Percentiles rank a stretch among this genome's conserved stretches.
Evolutionary conservation across 2,888 invertebrate genomes (phyloP).

Genomic region (Odontocolon sp.): DNA sequence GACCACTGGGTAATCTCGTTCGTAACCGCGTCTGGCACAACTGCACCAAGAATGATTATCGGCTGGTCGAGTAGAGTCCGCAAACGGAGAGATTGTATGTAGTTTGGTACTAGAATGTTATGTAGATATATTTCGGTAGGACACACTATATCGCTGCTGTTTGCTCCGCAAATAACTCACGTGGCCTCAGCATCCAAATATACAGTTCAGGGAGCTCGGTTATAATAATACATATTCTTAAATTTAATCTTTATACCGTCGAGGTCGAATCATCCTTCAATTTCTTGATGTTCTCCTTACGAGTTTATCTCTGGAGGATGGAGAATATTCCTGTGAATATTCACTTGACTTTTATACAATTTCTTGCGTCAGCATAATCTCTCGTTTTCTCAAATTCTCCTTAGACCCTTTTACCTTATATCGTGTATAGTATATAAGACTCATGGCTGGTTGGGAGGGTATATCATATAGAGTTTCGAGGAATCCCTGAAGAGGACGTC

Average conservation of each 20-base stretch:
- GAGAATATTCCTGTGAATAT: too few relatives aligned
- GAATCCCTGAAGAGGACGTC: conserved; percentile 30
- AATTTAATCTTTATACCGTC: too few relatives aligned
- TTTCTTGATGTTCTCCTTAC: too few relatives aligned
- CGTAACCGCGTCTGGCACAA: conserved; percentile 60
- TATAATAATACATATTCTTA: too few relatives aligned
- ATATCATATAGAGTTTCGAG: conserved; percentile 37
- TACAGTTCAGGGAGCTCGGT: conserved; percentile 37
- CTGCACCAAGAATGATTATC: conserved; percentile 64
- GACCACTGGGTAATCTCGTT: conserved; percentile 63
- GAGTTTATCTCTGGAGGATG: too few relatives aligned
- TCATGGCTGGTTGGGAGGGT: neutral
- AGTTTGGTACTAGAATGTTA: conserved; percentile 10
- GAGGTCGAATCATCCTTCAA: too few relatives aligned
- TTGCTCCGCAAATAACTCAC: conserved; percentile 50
- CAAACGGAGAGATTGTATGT: neutral
- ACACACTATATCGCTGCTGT: conserved; percentile 39
- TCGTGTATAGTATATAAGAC: conserved; percentile 5
- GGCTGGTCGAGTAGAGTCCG: conserved; percentile 39
- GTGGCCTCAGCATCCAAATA: conserved; percentile 14
- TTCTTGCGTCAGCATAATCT: conserved; percentile 44
- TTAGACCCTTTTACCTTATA: conserved; percentile 13
- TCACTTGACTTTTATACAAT: conserved; percentile 51
- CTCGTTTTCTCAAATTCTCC: conserved; percentile 41
- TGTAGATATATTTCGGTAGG: conserved; percentile 38